phyloP scores from a whole-genome alignment of 2,888 invertebrate species.

The Lordiphosa andalusiaca region DNA sequence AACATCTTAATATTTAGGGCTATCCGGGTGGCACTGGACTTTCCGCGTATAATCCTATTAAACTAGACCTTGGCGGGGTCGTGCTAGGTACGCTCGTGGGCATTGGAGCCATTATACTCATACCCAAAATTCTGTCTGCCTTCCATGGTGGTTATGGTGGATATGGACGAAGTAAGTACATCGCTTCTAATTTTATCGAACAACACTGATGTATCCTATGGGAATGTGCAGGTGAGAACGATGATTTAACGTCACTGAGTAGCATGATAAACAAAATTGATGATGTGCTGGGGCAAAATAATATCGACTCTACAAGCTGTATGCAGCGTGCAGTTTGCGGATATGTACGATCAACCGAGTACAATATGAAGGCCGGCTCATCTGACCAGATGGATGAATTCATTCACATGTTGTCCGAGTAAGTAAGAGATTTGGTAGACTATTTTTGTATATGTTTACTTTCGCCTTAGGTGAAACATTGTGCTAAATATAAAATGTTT shows the following conservation, averaged over 20 bases:
- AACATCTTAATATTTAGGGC: constrained; percentile 59
- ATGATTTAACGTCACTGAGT: constrained; percentile 83
- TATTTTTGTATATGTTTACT: constrained; percentile 31
- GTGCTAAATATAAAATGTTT: constrained; percentile 40
- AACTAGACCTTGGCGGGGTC: constrained; percentile 90
- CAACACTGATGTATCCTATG: not conserved
- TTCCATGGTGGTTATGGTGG: constrained; percentile 84
- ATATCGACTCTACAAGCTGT: constrained; percentile 87
- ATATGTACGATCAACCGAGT: constrained; percentile 86
- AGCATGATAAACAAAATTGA: constrained; percentile 85
- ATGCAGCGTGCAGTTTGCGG: constrained; percentile 87
- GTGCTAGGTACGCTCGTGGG: constrained; percentile 90
- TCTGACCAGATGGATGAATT: constrained; percentile 85
- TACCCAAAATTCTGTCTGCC: constrained; percentile 89
- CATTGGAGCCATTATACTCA: constrained; percentile 88
- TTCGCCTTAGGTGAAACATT: constrained; percentile 20
- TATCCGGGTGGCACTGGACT: constrained; percentile 80
- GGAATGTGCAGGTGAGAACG: constrained; percentile 81
- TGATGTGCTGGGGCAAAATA: constrained; percentile 85
- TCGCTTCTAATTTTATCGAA: not conserved
- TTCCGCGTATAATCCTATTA: constrained; percentile 87
- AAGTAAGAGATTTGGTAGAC: constrained; percentile 66
- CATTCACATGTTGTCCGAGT: constrained; percentile 84
- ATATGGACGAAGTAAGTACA: constrained; percentile 84
- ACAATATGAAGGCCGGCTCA: constrained; percentile 84